Evolutionary conservation across 2,113 vertebrate genomes (phyloP).

Genomic region (Rhombomys opimus): DNA sequence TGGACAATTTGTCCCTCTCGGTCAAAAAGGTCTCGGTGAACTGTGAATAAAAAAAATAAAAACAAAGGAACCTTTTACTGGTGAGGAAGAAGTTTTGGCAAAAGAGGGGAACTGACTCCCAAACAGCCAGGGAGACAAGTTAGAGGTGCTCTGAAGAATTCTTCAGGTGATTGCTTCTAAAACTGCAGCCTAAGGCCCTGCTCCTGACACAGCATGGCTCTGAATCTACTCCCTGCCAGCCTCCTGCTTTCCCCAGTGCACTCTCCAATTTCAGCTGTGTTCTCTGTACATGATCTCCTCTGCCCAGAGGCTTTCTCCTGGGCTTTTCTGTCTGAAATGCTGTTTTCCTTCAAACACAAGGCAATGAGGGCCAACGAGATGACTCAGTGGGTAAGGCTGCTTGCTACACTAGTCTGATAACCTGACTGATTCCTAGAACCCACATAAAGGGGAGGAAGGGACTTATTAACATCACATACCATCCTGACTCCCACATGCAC

Average conservation of each 20-base stretch:
- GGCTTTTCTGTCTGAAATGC: constrained; percentile 24
- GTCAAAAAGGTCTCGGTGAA: constrained; percentile 94
- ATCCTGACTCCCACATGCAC: not conserved
- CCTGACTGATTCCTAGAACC: not conserved
- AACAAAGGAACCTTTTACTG: not conserved
- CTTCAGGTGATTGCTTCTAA: constrained; percentile 10
- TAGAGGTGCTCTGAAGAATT: constrained; percentile 53
- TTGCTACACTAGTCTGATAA: not conserved
- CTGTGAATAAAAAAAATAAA: constrained; percentile 82
- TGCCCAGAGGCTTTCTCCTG: not conserved
- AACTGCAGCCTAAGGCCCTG: not conserved
- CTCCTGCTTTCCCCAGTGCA: not conserved
- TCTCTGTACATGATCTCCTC: not conserved
- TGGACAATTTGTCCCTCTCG: constrained; percentile 95
- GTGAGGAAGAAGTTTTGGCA: not conserved
- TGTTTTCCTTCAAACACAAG: constrained; percentile 45
- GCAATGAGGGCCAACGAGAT: not conserved
- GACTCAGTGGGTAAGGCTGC: not conserved
- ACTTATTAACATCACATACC: not conserved
- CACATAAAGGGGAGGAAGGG: not conserved
- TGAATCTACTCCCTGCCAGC: not conserved
- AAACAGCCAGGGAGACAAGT: constrained; percentile 23
- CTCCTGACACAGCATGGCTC: not conserved
- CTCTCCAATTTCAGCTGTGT: not conserved
- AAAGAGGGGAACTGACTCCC: constrained; percentile 11